Base-by-base conservation (phyloP, 2,888 invertebrate genomes). In the Parnassius mnemosyne region DNA sequence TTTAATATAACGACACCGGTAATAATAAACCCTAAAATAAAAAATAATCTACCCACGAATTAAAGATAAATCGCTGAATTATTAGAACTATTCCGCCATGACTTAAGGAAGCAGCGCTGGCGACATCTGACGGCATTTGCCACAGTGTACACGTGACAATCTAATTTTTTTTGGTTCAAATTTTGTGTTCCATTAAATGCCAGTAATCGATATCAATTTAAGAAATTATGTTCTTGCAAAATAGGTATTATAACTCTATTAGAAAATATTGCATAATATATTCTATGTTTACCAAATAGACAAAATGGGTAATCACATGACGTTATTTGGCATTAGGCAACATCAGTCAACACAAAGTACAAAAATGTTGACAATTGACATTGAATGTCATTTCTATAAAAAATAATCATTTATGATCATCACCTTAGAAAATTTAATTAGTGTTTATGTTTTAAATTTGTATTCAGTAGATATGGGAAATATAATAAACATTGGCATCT, bases 51-150 rank as follows among this genome's bases (percentile, higher is more conserved):
- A 91, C 90, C 91, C 87, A 86, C 90, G 78, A 89, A 85, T 80
- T 83, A 80, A 67, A 66, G 77, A 79, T 84, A 84, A 86, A 86
- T 83, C 81, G 83, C 80, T 76, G 84, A 87, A 87, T 86, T 84
- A 83, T 72, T 83, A 83, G 84, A 86, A 81, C 85, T 87, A 83
- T 87, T 90, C 86, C 87, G 87, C 91, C 90, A 91, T 91, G 87
- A 90, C 87, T 85, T 88, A 80, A 80, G 74, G 75, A 77, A 82
- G 77, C 81, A 80, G 79, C 81, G 84, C 80, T 82, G 81, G 84
- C 87, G 90, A 87, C 90, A 89, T 89, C 91, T 89, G 85, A 78
- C 83, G 83, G 75, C 74, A 64, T 65, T 71, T 65, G 68, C 51
- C 69, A 72, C 79, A 82, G 72, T 76, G 74, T 78, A 87, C 90